These are phyloP conservation scores for Allophyes oxyacanthae DNA, from an alignment of 2,888 invertebrate species.

Conservation along the genomic window DNA sequence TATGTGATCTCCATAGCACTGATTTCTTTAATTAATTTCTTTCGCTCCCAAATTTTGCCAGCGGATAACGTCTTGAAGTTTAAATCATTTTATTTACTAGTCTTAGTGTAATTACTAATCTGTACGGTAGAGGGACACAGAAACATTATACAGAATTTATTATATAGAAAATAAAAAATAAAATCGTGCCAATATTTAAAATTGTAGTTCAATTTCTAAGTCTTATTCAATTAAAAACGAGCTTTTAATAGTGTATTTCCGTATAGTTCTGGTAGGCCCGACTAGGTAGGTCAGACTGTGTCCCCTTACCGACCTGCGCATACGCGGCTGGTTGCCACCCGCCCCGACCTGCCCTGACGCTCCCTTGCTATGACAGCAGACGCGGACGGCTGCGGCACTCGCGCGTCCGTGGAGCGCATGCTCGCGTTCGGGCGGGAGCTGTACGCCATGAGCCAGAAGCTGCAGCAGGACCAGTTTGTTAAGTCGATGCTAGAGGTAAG, in stretches of 20 bases:
- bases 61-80: conserved; percentile 13
- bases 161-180: neutral
- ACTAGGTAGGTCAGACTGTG: neutral
- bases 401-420: conserved; percentile 97
- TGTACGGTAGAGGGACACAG: conserved; percentile 32
- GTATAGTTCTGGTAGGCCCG: too few relatives aligned
- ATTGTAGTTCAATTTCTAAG: too few relatives aligned
- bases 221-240: too few relatives aligned
- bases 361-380: conserved; percentile 38
- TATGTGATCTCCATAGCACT: conserved; percentile 45
- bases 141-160: neutral
- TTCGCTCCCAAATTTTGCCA: conserved; percentile 25
- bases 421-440: conserved; percentile 98
- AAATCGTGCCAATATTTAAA: too few relatives aligned
- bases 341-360: too few relatives aligned
- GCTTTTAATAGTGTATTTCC: too few relatives aligned
- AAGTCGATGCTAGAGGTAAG: conserved; percentile 97
- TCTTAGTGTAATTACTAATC: conserved; percentile 49
- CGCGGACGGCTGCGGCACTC: conserved; percentile 88
- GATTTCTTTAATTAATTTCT: conserved; percentile 35
- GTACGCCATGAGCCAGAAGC: conserved; percentile 95
- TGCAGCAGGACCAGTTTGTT: conserved; percentile 94
- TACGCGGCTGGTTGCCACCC: too few relatives aligned
- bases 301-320: neutral
- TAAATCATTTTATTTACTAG: conserved; percentile 47